These are phyloP conservation scores for Caloenas nicobarica DNA, from an alignment of 2,113 vertebrate genomes.

Conservation along the genomic window DNA sequence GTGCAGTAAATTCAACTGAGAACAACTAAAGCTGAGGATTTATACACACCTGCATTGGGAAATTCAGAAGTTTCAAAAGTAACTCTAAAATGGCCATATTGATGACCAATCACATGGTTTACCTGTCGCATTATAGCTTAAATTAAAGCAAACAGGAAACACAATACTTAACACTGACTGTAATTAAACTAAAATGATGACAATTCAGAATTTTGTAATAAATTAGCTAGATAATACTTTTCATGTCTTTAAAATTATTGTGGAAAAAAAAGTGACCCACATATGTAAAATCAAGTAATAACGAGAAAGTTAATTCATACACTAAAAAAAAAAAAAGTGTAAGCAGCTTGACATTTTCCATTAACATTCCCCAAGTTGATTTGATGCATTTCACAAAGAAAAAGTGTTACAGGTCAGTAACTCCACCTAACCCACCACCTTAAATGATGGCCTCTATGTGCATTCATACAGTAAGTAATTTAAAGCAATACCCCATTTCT, in stretches of 20 bases:
- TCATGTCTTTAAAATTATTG: background rate
- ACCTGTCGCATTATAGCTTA: background rate
- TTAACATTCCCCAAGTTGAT: background rate
- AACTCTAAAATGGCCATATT: background rate
- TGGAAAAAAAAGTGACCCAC: background rate
- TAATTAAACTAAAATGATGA: background rate
- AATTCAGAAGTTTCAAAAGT: background rate
- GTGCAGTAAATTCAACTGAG: background rate
- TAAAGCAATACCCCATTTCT: background rate
- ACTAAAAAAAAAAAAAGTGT: background rate
- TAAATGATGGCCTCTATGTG: background rate
- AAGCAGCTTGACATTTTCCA: background rate
- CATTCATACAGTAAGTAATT: accelerated
- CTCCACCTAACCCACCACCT: accelerated
- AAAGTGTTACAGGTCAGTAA: background rate
- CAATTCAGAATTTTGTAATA: background rate
- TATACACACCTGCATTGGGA: background rate
- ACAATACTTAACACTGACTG: background rate
- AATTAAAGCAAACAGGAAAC: background rate
- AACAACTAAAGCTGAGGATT: background rate
- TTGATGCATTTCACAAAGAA: background rate
- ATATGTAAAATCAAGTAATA: background rate
- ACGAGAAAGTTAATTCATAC: background rate
- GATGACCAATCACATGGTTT: background rate
- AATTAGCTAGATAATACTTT: background rate